These are phyloP conservation scores for Crocuta crocuta DNA, from an alignment of 2,113 vertebrate genomes.

Conservation along the genomic window DNA sequence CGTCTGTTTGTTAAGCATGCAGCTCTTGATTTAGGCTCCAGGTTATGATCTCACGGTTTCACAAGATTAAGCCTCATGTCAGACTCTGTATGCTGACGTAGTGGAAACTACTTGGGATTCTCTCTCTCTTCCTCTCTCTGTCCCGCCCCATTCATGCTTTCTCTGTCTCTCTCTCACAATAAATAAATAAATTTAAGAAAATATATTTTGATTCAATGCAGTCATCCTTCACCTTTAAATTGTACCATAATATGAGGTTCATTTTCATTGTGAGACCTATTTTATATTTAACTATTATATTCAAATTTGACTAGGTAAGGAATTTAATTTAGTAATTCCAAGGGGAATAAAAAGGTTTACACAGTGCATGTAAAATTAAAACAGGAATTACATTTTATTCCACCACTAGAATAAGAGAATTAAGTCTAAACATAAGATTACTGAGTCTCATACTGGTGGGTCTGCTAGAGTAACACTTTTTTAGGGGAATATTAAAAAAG, in stretches of 20 bases:
- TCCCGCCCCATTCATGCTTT: too few relatives aligned
- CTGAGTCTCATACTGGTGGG: rapidly evolving
- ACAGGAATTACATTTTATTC: not conserved
- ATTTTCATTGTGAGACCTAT: not conserved
- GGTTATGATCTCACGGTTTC: too few relatives aligned
- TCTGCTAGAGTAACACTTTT: not conserved
- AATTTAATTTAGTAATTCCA: not conserved
- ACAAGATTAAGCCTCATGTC: too few relatives aligned
- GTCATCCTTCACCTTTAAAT: not conserved
- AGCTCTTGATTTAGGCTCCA: too few relatives aligned
- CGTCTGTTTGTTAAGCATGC: too few relatives aligned
- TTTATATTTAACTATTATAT: not conserved
- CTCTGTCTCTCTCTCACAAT: too few relatives aligned
- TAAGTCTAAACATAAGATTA: not conserved
- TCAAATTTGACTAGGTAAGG: not conserved
- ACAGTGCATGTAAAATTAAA: not conserved
- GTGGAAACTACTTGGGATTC: too few relatives aligned
- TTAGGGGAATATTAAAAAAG: not conserved
- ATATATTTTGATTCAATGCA: not conserved
- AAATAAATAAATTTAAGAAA: not conserved
- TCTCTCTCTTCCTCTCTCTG: too few relatives aligned
- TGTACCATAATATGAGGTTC: not conserved
- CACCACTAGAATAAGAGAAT: not conserved
- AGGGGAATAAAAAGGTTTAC: not conserved
- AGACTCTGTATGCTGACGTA: too few relatives aligned